Evolutionary conservation across 1,140 invertebrate species (phyloP), one percentile per base, ranked within the genome.

Genomic region (Harlomillsia oculata): DNA sequence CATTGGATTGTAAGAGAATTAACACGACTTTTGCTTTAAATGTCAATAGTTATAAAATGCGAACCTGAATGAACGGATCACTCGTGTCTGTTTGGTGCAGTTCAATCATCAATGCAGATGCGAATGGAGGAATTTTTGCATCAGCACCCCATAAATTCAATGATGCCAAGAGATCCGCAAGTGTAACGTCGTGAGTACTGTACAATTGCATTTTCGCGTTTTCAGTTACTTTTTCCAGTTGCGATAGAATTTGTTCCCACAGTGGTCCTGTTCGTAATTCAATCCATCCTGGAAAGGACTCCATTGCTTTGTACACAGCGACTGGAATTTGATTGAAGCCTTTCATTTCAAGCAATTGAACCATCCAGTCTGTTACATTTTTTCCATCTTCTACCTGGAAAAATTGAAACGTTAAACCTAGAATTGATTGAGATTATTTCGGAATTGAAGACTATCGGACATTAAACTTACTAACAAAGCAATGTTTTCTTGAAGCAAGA

Each of bases 361-460:
- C 14, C 26, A 36, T 23, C 48, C 48, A 50, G 0, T 36, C n/a
- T 1, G 48, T 32, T n/a, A 50, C 16, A 45, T 58, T 49, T 58
- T n/a, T n/a, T n/a, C n/a, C n/a, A n/a, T n/a, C n/a, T n/a, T n/a
- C n/a, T n/a, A n/a, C n/a, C n/a, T n/a, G n/a, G n/a, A n/a, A 5
- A 54, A 44, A 21, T 21, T 44, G 18, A 30, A 14, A n/a, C 18
- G n/a, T n/a, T n/a, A n/a, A n/a, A n/a, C n/a, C n/a, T n/a, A n/a
- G n/a, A n/a, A n/a, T n/a, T n/a, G n/a, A n/a, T n/a, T n/a, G n/a
- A n/a, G n/a, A n/a, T n/a, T n/a, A n/a, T n/a, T n/a, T n/a, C n/a
- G n/a, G n/a, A n/a, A n/a, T n/a, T n/a, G n/a, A n/a, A n/a, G n/a
- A n/a, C n/a, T n/a, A n/a, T n/a, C n/a, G n/a, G n/a, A n/a, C n/a